phyloP scores from a whole-genome alignment of 2,113 vertebrate genomes.

The Osmerus mordax region DNA sequence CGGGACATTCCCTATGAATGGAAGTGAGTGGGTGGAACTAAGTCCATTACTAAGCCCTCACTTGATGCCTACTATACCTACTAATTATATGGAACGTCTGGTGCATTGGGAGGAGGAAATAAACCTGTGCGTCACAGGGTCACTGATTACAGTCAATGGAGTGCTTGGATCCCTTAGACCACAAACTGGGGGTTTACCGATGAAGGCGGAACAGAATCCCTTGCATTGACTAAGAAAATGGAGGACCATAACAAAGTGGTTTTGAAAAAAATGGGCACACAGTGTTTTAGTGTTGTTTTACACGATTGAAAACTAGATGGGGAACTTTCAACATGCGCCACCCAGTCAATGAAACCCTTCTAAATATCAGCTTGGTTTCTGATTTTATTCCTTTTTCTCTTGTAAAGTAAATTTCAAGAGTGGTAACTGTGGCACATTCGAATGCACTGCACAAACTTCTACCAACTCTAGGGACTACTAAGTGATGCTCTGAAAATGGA shows the following conservation, averaged over 20 bases:
- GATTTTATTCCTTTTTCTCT: too few relatives aligned
- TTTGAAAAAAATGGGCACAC: constrained; percentile 33
- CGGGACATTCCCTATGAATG: constrained; percentile 2
- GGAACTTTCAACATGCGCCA: constrained; percentile 2
- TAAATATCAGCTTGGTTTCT: constrained; percentile 13
- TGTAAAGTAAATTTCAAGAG: constrained; percentile 31
- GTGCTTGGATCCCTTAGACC: constrained; percentile 43
- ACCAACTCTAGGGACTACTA: constrained; percentile 7
- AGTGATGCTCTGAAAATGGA: constrained; percentile 45
- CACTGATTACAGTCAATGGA: constrained; percentile 55
- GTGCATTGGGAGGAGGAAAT: constrained; percentile 42
- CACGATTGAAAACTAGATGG: neutral
- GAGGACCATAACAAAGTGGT: constrained; percentile 39
- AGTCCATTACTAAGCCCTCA: constrained; percentile 58
- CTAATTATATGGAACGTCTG: constrained; percentile 67
- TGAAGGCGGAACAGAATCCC: constrained; percentile 26
- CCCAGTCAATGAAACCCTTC: constrained; percentile 41
- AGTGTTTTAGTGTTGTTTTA: constrained; percentile 25
- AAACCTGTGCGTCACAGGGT: constrained; percentile 57
- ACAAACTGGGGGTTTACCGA: constrained; percentile 31
- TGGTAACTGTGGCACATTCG: neutral
- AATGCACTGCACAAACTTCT: neutral
- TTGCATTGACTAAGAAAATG: constrained; percentile 27
- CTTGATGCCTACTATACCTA: constrained; percentile 52
- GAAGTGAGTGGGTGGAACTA: constrained; percentile 63